A percentile compares a stretch with the other conserved stretches of the same genome.
Evolutionary conservation across 2,113 vertebrate species (phyloP).

Genomic region (Vidua macroura): DNA sequence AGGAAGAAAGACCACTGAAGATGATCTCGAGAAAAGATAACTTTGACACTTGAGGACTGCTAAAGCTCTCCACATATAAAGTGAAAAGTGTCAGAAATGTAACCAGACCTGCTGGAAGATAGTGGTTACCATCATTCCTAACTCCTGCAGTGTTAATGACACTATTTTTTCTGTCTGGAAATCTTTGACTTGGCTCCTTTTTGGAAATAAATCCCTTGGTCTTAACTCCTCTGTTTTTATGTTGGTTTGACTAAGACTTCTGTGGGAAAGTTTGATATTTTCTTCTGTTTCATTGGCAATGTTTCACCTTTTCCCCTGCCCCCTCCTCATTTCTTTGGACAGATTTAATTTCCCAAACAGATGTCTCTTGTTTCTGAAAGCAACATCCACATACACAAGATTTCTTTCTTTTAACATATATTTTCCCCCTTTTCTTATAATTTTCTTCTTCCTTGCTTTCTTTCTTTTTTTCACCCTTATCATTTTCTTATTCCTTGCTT

Average conservation of each 20-base stretch:
- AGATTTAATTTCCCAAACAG: slow-evolving; percentile 25
- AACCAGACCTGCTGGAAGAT: neutral
- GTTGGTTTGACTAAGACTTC: slow-evolving; percentile 32
- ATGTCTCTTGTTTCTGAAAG: slow-evolving; percentile 21
- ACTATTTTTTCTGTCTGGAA: slow-evolving; percentile 10
- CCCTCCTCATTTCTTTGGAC: neutral
- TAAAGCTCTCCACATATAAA: neutral
- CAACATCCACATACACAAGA: neutral
- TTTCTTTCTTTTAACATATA: neutral
- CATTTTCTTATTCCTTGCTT: neutral
- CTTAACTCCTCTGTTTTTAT: slow-evolving; percentile 46
- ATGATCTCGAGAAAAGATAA: neutral
- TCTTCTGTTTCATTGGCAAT: slow-evolving; percentile 24
- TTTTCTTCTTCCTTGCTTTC: neutral
- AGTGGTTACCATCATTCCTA: neutral
- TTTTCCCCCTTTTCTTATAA: neutral
- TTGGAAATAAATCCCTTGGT: slow-evolving; percentile 36
- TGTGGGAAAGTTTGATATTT: slow-evolving; percentile 34
- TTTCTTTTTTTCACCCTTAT: neutral
- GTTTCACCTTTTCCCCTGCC: neutral
- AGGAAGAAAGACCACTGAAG: neutral
- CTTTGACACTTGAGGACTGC: neutral
- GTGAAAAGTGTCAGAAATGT: neutral
- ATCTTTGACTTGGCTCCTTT: slow-evolving; percentile 26
- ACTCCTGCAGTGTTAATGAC: neutral